Percentiles rank a stretch among this genome's conserved stretches.
phyloP scores from a whole-genome alignment of 2,113 vertebrate genomes.

The Lasiurus borealis region DNA sequence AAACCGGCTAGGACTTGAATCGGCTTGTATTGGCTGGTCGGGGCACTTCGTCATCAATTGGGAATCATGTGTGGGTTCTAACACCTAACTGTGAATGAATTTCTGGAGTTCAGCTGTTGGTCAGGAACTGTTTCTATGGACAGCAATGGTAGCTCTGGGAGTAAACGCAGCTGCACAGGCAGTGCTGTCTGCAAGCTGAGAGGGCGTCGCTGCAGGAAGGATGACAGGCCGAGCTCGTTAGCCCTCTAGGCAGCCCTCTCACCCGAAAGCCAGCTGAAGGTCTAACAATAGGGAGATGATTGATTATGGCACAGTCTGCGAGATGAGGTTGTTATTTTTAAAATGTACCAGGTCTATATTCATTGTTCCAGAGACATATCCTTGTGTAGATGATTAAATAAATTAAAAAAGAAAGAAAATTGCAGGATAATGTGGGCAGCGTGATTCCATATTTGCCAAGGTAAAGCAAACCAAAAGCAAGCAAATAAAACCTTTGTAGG shows the following conservation, averaged over 20 bases:
- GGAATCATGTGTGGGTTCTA: background rate
- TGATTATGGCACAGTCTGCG: too few species aligned
- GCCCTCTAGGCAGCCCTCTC: too few species aligned
- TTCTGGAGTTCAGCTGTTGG: background rate
- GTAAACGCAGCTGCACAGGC: background rate
- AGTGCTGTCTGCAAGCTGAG: background rate
- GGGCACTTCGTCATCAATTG: background rate
- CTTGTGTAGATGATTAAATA: background rate
- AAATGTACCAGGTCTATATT: background rate
- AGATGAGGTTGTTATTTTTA: background rate
- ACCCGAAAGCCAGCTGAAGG: too few species aligned
- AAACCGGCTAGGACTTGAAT: too few species aligned
- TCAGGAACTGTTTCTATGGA: background rate
- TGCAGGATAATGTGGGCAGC: background rate
- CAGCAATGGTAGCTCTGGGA: background rate
- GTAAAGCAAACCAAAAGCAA: background rate
- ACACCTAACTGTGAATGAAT: background rate
- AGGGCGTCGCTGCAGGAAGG: background rate
- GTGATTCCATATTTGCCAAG: background rate
- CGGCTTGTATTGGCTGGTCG: background rate
- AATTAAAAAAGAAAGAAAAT: background rate
- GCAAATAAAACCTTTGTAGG: background rate
- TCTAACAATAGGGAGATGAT: too few species aligned
- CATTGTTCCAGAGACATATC: background rate
- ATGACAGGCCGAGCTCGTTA: accelerated